Conservation (phyloP, 2,113 vertebrate genomes). For the Clarias gariepinus region DNA sequence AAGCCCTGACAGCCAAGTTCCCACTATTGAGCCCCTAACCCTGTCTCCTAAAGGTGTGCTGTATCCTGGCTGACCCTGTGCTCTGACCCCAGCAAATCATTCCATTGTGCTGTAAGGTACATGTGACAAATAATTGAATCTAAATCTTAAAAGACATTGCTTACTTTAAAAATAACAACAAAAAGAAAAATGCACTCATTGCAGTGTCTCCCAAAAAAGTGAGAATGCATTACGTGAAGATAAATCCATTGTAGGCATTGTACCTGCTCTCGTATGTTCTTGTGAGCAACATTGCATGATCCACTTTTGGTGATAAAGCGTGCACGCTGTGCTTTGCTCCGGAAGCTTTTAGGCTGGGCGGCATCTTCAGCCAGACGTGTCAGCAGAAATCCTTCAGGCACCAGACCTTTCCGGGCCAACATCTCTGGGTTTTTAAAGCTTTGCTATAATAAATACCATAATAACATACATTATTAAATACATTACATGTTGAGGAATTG, state of each 20-base stretch:
- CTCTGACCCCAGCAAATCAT: too few relatives aligned
- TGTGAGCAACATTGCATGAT: conserved; percentile 83
- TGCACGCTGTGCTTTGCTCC: conserved; percentile 63
- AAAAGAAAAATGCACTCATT: not conserved
- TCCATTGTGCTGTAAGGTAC: too few relatives aligned
- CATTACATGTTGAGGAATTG: not conserved
- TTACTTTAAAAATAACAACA: not conserved
- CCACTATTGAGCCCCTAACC: too few relatives aligned
- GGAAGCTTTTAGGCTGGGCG: conserved; percentile 65
- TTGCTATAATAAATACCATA: conserved; percentile 7
- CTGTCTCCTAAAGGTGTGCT: too few relatives aligned
- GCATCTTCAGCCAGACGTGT: conserved; percentile 77
- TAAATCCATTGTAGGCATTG: not conserved
- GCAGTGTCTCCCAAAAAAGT: not conserved
- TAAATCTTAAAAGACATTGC: not conserved
- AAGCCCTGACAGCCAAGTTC: too few relatives aligned
- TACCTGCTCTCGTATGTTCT: conserved; percentile 83
- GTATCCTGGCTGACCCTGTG: too few relatives aligned
- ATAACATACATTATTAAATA: not conserved
- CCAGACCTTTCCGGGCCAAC: conserved; percentile 78
- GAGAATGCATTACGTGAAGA: not conserved
- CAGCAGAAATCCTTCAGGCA: conserved; percentile 78
- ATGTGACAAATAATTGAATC: too few relatives aligned
- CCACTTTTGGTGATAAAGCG: conserved; percentile 80
- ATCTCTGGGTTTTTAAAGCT: conserved; percentile 56